Percentiles rank a stretch among this genome's conserved stretches.
phyloP scores from a whole-genome alignment of 2,113 vertebrate genomes.

The Nothobranchius kuhntae region DNA sequence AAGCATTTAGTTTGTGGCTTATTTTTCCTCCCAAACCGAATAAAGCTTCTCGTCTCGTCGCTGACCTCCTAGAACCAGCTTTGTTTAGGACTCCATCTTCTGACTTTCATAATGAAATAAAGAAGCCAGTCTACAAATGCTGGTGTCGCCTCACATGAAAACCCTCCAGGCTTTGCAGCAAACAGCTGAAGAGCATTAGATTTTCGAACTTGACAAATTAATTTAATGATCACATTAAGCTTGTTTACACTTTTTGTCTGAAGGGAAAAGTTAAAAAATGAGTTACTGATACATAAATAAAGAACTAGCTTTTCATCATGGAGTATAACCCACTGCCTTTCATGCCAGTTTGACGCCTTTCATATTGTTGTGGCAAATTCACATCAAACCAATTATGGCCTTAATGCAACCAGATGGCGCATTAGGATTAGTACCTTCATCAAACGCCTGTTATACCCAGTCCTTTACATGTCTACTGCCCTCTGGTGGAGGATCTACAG shows the following conservation, averaged over 20 bases:
- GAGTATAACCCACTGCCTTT: too few species aligned
- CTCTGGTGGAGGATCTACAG: too few species aligned
- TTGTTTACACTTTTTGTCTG: neutral
- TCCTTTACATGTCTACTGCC: too few species aligned
- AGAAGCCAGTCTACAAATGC: slow-evolving; percentile 2
- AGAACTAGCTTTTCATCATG: too few species aligned
- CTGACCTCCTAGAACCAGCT: slow-evolving; percentile 38
- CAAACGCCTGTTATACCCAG: too few species aligned
- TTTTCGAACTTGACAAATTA: neutral
- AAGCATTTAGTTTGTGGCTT: slow-evolving; percentile 20
- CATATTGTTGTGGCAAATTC: too few species aligned
- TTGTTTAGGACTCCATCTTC: slow-evolving; percentile 54
- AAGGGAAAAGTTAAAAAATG: neutral
- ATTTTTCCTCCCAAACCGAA: slow-evolving; percentile 9
- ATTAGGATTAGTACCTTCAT: too few species aligned
- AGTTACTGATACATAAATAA: neutral
- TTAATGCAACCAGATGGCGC: too few species aligned
- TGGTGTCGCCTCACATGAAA: slow-evolving; percentile 29
- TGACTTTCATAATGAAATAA: slow-evolving; percentile 10
- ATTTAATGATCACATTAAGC: neutral
- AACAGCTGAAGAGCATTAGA: slow-evolving; percentile 7
- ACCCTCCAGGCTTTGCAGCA: slow-evolving; percentile 8
- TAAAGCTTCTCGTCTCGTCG: slow-evolving; percentile 6
- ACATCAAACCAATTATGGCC: too few species aligned
- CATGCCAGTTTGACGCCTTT: too few species aligned